Conservation (phyloP, 2,888 invertebrate species). For the Aphodius sticticus region DNA sequence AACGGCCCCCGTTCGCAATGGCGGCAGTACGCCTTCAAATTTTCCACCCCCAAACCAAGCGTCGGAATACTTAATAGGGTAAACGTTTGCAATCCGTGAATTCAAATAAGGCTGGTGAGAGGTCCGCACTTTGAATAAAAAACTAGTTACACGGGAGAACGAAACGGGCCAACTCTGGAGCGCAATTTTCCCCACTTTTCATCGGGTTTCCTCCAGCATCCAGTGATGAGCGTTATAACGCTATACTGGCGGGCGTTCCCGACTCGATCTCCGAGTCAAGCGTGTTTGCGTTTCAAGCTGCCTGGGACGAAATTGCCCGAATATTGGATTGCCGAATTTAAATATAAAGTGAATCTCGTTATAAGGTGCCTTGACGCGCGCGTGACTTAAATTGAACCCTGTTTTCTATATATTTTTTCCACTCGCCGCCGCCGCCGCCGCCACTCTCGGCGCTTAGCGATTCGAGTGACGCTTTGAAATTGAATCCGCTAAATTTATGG, state of each 20-base stretch:
- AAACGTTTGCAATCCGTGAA: conserved; percentile 49
- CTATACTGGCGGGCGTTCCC: conserved; percentile 12
- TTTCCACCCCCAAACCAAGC: conserved; percentile 14
- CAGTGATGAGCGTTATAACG: conserved; percentile 30
- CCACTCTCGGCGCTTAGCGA: background rate
- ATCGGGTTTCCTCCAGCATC: conserved; percentile 42
- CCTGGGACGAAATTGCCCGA: conserved; percentile 58
- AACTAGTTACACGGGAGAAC: conserved; percentile 53
- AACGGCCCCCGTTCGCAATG: background rate
- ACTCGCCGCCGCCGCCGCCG: conserved; percentile 11
- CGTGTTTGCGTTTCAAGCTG: conserved; percentile 39
- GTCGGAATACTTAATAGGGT: conserved; percentile 42
- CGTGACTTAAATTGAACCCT: conserved; percentile 36
- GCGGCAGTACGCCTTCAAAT: background rate
- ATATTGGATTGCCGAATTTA: conserved; percentile 61
- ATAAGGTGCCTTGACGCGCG: conserved; percentile 44
- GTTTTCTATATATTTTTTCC: conserved; percentile 29
- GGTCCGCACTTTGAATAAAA: conserved; percentile 53
- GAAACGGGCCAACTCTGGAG: conserved; percentile 49
- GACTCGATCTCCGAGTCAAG: conserved; percentile 16
- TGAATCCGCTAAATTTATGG: conserved; percentile 24
- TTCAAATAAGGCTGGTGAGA: conserved; percentile 49
- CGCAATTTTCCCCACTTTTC: conserved; percentile 54
- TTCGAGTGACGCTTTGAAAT: conserved; percentile 11
- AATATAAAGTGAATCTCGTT: conserved; percentile 60